Base-by-base conservation (phyloP, 2,797 vertebrate species). In the Chanos chanos region DNA sequence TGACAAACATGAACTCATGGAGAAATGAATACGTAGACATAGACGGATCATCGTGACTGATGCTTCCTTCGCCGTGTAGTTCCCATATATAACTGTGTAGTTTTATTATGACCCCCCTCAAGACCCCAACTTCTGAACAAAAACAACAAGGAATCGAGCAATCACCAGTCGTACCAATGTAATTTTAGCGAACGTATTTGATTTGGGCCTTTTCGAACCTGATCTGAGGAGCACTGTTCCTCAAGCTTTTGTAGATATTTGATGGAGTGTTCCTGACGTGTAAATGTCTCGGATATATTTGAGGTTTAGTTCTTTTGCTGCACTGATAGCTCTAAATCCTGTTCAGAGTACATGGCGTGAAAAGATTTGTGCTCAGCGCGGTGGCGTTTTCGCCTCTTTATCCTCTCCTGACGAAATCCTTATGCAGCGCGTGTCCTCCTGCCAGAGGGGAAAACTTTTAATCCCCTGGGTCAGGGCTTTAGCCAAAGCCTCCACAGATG, bases 381-480 rank as follows among this genome's bases (percentile, higher is more conserved):
- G 30, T n/a, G 24, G 27, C 36, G 7, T 34, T 36, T 30, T 7
- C 19, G 27, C 30, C 7, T 24, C 4, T 15, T 48, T 27, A 21
- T 57, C 15, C 18, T 21, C 18, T 48, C 19, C 1, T 22, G 31
- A 21, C 22, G 59, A 43, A 59, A 37, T 59, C 56, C 36, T 44
- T 48, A 41, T 28, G 25, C n/a, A n/a, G n/a, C n/a, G n/a, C 16
- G 7, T 24, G 13, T 21, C 13, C n/a, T 2, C 6, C 4, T 52
- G 39, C 49, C n/a, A 24, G 18, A 53, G 28, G 27, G 18, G 45
- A 61, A 12, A 18, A 13, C 45, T 52, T 52, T 28, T 40, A 61
- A 50, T 43, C 34, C 37, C 21, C 43, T 10, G 7, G 19, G 21
- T 33, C 12, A 37, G n/a, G 5, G 40, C 12, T 28, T 18, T 4